Conservation (phyloP, 2,888 invertebrate species). For the Brassicogethes aeneus region DNA sequence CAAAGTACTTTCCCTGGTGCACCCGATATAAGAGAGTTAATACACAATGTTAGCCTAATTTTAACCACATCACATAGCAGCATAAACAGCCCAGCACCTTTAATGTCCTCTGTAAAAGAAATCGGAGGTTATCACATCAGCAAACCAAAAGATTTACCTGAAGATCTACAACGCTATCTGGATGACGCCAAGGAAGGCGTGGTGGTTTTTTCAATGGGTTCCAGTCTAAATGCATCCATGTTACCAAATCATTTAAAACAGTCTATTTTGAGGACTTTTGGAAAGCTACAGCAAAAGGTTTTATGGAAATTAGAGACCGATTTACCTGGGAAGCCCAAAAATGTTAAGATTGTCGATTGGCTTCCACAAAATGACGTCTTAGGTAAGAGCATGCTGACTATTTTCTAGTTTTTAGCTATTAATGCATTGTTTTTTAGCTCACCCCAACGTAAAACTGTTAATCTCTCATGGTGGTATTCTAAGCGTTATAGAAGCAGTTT, state of each 20-base stretch:
- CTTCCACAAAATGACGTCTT: slow-evolving; percentile 36
- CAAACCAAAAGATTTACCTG: background rate
- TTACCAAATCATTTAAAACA: slow-evolving; percentile 35
- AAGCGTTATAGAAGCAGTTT: too few relatives aligned
- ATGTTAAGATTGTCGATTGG: slow-evolving; percentile 39
- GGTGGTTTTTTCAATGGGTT: slow-evolving; percentile 43
- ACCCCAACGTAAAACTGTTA: too few relatives aligned
- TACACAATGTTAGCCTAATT: background rate
- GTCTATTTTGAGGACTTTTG: slow-evolving; percentile 46
- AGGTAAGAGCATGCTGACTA: slow-evolving; percentile 11
- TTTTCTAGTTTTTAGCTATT: too few relatives aligned
- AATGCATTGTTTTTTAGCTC: too few relatives aligned
- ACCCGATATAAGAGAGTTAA: background rate
- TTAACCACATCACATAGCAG: background rate
- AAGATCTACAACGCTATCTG: slow-evolving; percentile 25
- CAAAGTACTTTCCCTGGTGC: background rate
- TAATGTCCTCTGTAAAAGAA: background rate
- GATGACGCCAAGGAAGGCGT: slow-evolving; percentile 39
- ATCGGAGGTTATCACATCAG: background rate
- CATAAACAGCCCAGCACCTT: background rate
- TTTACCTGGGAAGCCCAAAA: slow-evolving; percentile 31
- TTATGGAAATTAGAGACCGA: slow-evolving; percentile 49
- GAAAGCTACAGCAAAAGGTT: slow-evolving; percentile 48
- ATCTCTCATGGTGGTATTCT: too few relatives aligned
- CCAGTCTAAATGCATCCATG: slow-evolving; percentile 10